These are phyloP conservation scores for Callorhinus ursinus DNA, from an alignment of 2,113 vertebrate genomes.

Conservation along the genomic window DNA sequence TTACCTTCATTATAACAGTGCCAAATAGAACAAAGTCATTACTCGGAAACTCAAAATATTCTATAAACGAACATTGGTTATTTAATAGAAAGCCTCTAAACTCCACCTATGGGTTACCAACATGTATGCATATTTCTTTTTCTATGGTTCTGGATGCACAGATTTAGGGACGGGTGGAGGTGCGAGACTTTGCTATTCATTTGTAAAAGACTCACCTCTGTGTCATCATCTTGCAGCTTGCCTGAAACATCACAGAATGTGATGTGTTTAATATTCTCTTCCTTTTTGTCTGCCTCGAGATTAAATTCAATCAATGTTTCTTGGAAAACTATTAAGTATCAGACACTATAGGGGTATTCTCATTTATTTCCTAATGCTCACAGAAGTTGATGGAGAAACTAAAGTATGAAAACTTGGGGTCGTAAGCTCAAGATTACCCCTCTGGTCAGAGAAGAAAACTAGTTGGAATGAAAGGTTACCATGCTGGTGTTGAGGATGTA, in stretches of 20 bases:
- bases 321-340: neutral
- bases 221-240: neutral
- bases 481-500: neutral
- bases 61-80: conserved; percentile 30
- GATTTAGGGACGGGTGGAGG: neutral
- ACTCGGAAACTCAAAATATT: conserved; percentile 51
- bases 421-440: neutral
- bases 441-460: neutral
- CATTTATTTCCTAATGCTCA: neutral
- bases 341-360: neutral
- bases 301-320: neutral
- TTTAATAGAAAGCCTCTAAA: neutral
- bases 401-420: neutral
- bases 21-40: conserved; percentile 66
- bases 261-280: neutral
- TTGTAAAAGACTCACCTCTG: neutral
- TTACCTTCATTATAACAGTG: conserved; percentile 54
- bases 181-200: neutral
- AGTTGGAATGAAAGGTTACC: neutral
- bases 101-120: neutral
- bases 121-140: neutral
- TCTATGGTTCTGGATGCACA: neutral
- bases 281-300: neutral
- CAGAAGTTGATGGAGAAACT: neutral
- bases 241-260: neutral